A percentile compares a stretch with the other conserved stretches of the same genome.
Conservation (phyloP, 1,140 invertebrate genomes). For the Atta texana region DNA sequence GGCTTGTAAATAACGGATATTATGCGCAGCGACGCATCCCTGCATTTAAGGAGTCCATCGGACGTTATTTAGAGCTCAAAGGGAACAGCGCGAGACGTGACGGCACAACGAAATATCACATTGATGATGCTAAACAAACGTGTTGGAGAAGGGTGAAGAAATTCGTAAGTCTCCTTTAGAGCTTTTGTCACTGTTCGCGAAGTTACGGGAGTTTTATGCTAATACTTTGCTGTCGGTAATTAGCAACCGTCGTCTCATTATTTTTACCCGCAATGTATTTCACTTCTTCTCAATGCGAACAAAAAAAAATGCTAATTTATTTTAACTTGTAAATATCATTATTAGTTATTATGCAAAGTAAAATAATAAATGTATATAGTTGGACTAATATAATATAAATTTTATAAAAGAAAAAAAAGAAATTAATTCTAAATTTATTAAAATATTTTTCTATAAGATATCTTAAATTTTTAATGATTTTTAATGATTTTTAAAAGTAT, state of each 20-base stretch:
- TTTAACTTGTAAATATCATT: background rate
- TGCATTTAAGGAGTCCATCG: conserved; percentile 50
- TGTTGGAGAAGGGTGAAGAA: background rate
- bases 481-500: background rate
- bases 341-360: background rate
- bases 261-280: conserved; percentile 1
- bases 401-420: background rate
- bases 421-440: background rate
- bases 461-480: background rate
- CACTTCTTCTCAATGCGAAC: background rate
- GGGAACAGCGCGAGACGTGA: conserved; percentile 33
- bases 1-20: conserved; percentile 55
- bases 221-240: conserved; percentile 1
- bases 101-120: conserved; percentile 29
- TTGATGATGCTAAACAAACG: conserved; percentile 6
- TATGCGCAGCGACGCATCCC: conserved; percentile 47
- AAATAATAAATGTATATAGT: background rate
- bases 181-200: conserved; percentile 5
- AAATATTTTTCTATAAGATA: background rate
- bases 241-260: conserved; percentile 12
- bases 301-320: conserved; percentile 17
- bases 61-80: conserved; percentile 61
- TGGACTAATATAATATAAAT: background rate
- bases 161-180: background rate
- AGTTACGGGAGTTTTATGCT: conserved; percentile 19